These are phyloP conservation scores for Paramormyrops hopkinsi DNA, from an alignment of 2,797 vertebrate genomes.

Conservation along the genomic window DNA sequence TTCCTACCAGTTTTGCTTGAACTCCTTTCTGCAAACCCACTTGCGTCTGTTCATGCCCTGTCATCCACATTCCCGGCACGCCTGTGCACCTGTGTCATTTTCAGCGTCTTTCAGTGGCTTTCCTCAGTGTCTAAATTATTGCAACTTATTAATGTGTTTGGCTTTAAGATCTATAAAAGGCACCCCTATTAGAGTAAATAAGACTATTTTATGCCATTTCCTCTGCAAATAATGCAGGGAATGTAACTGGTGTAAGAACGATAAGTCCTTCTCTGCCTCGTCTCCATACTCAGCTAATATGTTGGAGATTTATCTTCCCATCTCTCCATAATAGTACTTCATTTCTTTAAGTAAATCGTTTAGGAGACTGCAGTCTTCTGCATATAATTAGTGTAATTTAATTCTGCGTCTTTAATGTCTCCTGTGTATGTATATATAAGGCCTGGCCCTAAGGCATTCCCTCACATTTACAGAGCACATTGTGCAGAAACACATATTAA, in stretches of 20 bases:
- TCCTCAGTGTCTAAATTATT: background rate
- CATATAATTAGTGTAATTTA: background rate
- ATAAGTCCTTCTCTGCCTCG: background rate
- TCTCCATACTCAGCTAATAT: background rate
- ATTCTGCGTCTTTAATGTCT: background rate
- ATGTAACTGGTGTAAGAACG: background rate
- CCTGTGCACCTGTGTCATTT: background rate
- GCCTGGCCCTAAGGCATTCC: background rate
- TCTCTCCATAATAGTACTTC: background rate
- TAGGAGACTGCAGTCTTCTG: background rate
- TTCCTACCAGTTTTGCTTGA: background rate
- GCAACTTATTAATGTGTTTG: background rate
- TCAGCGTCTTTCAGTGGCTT: background rate
- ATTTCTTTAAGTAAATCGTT: background rate
- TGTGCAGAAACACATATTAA: background rate
- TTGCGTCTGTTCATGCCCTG: background rate
- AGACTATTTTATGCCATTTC: background rate
- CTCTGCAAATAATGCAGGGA: background rate
- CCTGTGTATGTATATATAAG: background rate
- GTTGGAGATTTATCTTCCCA: background rate
- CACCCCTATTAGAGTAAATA: background rate
- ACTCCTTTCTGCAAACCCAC: background rate
- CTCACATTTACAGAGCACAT: background rate
- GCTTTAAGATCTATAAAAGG: background rate
- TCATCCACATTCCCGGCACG: background rate